Conservation (phyloP, 2,113 vertebrate species). For the Lycaon pictus region DNA sequence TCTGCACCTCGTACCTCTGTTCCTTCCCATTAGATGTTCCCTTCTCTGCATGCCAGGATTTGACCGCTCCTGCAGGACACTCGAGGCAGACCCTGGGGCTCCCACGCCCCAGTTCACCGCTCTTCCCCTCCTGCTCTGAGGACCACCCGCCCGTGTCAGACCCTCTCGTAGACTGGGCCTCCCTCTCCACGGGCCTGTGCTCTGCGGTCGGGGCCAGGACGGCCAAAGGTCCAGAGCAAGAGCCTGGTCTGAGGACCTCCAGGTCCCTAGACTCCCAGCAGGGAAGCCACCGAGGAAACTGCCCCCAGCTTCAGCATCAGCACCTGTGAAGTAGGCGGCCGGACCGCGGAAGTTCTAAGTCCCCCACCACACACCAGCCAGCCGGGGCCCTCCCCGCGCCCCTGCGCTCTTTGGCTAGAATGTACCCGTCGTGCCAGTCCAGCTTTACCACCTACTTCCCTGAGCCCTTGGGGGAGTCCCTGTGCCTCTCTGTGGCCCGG, state of each 20-base stretch:
- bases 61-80: not conserved
- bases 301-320: not conserved
- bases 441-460: not conserved
- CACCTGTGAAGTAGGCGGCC: not conserved
- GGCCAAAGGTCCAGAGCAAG: not conserved
- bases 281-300: not conserved
- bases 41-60: not conserved
- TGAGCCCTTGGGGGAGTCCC: not conserved
- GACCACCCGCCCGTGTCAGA: not conserved
- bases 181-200: not conserved
- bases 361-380: not conserved
- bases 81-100: not conserved
- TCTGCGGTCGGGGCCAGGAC: not conserved
- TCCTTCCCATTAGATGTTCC: not conserved
- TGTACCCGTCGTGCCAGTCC: accelerated
- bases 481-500: not conserved
- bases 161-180: not conserved
- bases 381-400: accelerated
- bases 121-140: not conserved
- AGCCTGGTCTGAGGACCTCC: not conserved
- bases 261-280: not conserved
- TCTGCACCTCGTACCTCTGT: not conserved
- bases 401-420: not conserved
- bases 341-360: not conserved
- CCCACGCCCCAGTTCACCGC: too few relatives aligned